phyloP scores from a whole-genome alignment of 2,113 vertebrate species.

The Ardeotis arabs region DNA sequence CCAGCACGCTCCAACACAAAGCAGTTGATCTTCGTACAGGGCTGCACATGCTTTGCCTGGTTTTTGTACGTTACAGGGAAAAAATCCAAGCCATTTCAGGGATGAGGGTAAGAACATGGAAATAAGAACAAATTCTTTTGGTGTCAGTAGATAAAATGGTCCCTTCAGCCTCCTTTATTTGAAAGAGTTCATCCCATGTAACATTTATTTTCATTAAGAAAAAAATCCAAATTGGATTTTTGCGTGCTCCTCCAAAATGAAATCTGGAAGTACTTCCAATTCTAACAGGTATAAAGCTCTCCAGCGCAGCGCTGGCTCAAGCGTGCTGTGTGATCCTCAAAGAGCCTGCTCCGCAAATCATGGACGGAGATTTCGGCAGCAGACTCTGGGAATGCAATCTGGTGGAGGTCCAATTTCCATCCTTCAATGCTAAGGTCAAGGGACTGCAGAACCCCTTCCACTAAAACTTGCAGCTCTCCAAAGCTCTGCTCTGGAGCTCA shows the following conservation, averaged over 20 bases:
- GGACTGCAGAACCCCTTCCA: neutral
- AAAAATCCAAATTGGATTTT: neutral
- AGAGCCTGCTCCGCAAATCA: neutral
- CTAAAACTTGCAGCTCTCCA: neutral
- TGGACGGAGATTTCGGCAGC: neutral
- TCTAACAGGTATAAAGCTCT: neutral
- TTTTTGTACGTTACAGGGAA: constrained; percentile 45
- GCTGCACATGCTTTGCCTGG: neutral
- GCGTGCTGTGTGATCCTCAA: neutral
- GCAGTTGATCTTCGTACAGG: neutral
- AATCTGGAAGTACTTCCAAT: constrained; percentile 27
- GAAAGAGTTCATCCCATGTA: neutral
- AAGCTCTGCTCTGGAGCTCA: neutral
- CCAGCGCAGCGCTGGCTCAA: neutral
- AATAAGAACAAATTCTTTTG: constrained; percentile 26
- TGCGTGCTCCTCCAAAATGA: neutral
- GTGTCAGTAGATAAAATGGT: neutral
- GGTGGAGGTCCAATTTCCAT: neutral
- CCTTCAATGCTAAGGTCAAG: neutral
- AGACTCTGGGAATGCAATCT: neutral
- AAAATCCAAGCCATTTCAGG: constrained; percentile 34
- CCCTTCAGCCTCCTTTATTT: neutral
- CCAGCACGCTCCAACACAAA: neutral
- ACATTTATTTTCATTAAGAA: neutral
- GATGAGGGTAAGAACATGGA: neutral